Evolutionary conservation across 2,113 vertebrate genomes (phyloP), one percentile per base, ranked within the genome.

Genomic region (Sceloporus undulatus): DNA sequence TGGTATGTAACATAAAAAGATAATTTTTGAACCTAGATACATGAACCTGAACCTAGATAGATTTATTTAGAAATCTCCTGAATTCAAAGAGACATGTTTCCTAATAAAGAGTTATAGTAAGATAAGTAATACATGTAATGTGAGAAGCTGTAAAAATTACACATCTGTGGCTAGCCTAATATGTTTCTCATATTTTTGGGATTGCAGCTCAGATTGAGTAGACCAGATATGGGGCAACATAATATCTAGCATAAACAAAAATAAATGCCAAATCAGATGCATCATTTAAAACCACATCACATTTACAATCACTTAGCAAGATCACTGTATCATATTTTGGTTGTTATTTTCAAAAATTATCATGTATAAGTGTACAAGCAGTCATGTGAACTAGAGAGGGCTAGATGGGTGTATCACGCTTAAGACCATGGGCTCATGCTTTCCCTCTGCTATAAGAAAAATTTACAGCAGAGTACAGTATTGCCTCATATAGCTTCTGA

Each of bases 401-500:
- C 70, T 90, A 85, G 87, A 91, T 93, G 93, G 94, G 84, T 92
- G 91, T 78, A 87, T 84, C 84, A 66, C n/a, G 56, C 92, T 92
- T 89, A 59, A 89, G 54, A 90, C 85, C 14, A 71, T 87, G 88
- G 90, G 92, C 90, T 66, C 25, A 89, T 0, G 0, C 87, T 93
- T n/a, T 29, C 68, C 68, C 68, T 71, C 27, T 10, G 27, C 9
- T 71, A 27, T 29, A 11, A 29, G 25, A 71, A 71, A 27, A 71
- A 71, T n/a, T 71, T 29, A 71, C 2, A 9, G 40, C 89, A 91
- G 94, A 62, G 48, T 48, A 86, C 84, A 91, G 85, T 48, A 86
- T 85, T 94, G 94, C 89, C 91, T 90, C 84, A 82, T 94, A 93
- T 56, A 89, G 94, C 89, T 94, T 93, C 88, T 88, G 88, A 90